Conservation (phyloP, 1,140 invertebrate genomes). For the Brachystomella parvula region DNA sequence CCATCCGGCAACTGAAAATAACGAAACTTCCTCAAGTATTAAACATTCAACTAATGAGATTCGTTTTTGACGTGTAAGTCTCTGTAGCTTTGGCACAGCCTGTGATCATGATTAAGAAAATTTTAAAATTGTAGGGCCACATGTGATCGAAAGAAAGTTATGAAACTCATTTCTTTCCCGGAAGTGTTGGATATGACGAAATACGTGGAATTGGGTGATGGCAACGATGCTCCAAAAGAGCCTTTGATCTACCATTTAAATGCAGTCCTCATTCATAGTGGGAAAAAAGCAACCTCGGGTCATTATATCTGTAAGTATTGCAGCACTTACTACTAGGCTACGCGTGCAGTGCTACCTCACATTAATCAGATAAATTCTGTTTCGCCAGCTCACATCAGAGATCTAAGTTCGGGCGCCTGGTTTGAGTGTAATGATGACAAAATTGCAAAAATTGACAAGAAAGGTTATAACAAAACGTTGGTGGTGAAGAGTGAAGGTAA, state of each 20-base stretch:
- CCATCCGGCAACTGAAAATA: constrained; percentile 53
- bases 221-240: neutral
- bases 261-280: constrained; percentile 60
- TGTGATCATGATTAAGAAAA: neutral
- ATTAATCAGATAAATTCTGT: constrained; percentile 5
- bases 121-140: constrained; percentile 46
- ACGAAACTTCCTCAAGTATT: constrained; percentile 58
- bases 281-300: constrained; percentile 59
- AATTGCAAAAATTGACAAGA: constrained; percentile 54
- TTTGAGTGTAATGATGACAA: constrained; percentile 63
- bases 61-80: constrained; percentile 57
- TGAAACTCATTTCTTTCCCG: constrained; percentile 57
- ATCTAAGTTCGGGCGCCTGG: constrained; percentile 52
- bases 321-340: neutral
- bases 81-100: constrained; percentile 3
- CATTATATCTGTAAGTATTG: constrained; percentile 55
- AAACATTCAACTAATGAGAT: constrained; percentile 60
- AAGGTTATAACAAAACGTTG: constrained; percentile 37
- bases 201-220: constrained; percentile 41
- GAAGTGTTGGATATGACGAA: constrained; percentile 59
- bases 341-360: neutral
- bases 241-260: constrained; percentile 50
- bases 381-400: constrained; percentile 50
- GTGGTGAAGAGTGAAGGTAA: neutral
- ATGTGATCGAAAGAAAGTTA: constrained; percentile 60